These are phyloP conservation scores for Polydesmus complanatus DNA, from an alignment of 2,888 invertebrate genomes.

Conservation along the genomic window DNA sequence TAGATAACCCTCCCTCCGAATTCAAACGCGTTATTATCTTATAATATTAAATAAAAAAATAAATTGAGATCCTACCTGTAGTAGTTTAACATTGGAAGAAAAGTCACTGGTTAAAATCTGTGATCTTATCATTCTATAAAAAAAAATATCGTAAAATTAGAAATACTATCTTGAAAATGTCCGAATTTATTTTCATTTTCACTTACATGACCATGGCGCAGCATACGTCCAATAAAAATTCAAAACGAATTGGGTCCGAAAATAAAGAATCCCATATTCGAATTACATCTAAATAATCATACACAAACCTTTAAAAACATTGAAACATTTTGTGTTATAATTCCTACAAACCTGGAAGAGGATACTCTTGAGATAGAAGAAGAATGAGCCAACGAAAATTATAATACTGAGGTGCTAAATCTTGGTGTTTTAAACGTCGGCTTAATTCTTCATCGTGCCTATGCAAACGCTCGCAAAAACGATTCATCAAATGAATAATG, in stretches of 20 bases:
- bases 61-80: conserved; percentile 46
- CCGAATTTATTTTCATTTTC: conserved; percentile 1
- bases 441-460: conserved; percentile 62
- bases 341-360: conserved; percentile 54
- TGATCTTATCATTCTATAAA: conserved; percentile 60
- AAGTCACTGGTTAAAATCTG: conserved; percentile 78
- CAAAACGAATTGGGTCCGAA: conserved; percentile 75
- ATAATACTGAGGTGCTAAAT: conserved; percentile 87
- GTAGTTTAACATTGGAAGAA: conserved; percentile 78
- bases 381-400: conserved; percentile 96
- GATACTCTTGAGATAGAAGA: conserved; percentile 91
- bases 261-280: conserved; percentile 95
- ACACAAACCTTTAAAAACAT: neutral
- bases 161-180: neutral
- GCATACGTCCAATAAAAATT: conserved; percentile 81
- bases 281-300: conserved; percentile 57
- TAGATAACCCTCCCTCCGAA: too few relatives aligned
- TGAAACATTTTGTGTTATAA: neutral
- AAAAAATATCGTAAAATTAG: conserved; percentile 10
- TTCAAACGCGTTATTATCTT: too few relatives aligned
- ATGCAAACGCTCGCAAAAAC: conserved; percentile 59
- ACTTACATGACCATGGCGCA: conserved; percentile 95
- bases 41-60: too few relatives aligned
- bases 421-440: conserved; percentile 61
- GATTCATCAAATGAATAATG: conserved; percentile 77